Conservation (phyloP, 2,797 vertebrate genomes). For the Apogon talboti region DNA sequence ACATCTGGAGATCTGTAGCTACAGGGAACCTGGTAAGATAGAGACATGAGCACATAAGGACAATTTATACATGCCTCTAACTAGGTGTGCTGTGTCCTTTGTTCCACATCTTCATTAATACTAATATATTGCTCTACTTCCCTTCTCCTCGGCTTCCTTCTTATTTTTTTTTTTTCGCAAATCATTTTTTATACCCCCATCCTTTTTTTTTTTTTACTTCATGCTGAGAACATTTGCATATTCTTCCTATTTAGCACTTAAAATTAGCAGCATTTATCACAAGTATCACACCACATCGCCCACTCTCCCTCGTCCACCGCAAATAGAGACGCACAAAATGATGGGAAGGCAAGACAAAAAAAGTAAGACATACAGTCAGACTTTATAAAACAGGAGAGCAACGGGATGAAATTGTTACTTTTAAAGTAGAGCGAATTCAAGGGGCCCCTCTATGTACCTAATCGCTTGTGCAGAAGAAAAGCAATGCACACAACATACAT, state of each 20-base stretch:
- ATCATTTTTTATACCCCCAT: slow-evolving; percentile 14
- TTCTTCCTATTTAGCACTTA: slow-evolving; percentile 41
- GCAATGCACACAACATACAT: slow-evolving; percentile 38
- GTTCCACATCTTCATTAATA: slow-evolving; percentile 34
- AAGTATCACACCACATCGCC: slow-evolving; percentile 1
- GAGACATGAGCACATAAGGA: slow-evolving; percentile 6
- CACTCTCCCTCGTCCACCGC: slow-evolving; percentile 11
- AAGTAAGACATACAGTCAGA: background rate
- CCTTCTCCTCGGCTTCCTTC: slow-evolving; percentile 26
- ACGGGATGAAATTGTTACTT: slow-evolving; percentile 17
- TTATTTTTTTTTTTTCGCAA: slow-evolving; percentile 17
- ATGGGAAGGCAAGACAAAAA: slow-evolving; percentile 15
- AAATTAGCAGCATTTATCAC: slow-evolving; percentile 60
- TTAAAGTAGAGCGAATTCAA: slow-evolving; percentile 18
- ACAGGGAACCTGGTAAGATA: slow-evolving; percentile 23
- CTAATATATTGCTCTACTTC: slow-evolving; percentile 25
- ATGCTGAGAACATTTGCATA: slow-evolving; percentile 55
- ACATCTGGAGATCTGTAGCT: background rate
- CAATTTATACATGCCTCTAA: slow-evolving; percentile 16
- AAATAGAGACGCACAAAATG: slow-evolving; percentile 22
- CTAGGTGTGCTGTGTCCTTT: slow-evolving; percentile 30
- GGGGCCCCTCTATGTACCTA: slow-evolving; percentile 39
- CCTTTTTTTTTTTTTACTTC: slow-evolving; percentile 33
- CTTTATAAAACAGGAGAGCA: background rate
- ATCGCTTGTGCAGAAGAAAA: slow-evolving; percentile 45